Evolutionary conservation across 2,888 invertebrate species (phyloP), one percentile per base, ranked within the genome.

Genomic region (Sminthurides aquaticus): DNA sequence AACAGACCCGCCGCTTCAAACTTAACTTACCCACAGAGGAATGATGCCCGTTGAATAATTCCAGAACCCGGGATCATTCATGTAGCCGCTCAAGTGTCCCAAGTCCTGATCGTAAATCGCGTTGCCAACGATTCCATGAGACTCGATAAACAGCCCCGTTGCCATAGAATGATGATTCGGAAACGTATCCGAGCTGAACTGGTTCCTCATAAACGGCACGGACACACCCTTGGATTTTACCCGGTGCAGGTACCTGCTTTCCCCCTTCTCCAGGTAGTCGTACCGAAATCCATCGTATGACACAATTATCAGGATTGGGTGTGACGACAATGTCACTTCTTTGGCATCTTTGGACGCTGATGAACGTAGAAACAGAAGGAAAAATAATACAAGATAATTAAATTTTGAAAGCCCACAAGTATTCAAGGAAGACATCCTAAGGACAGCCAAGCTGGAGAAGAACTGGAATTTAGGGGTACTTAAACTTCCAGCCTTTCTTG

Each of bases 241-340:
- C 60, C 78, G 77, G 56, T 82, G 79, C 79, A 88, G 80, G 71
- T 82, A 82, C 0, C 86, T 84, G 1, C 86, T 84, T 8, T 60
- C 60, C 2, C 68, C 52, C 71, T 82, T 81, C 1, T 83, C 75
- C 63, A 87, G 80, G 75, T 86, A 88, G 76, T 87, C 84, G 76
- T 84, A 84, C 68, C 87, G 80, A 76, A 88, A 88, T 24, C 85
- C 88, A 80, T 89, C 88, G 75, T 85, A 85, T 0, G 87, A 87
- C 18, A 87, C 80, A 18, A 87, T 78, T 28, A 87, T 55, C 8
- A 72, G 26, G 15, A 71, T 61, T 0, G 70, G 69, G 59, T 72
- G 68, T 43, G 67, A 62, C 2, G 64, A 64, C 3, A 64, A 26
- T 2, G 26, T 63, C n/a, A 43, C 48, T 2, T 43, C 18, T 43